Evolutionary conservation across 2,888 invertebrate species (phyloP).

Genomic region (Mycalesis mineus): DNA sequence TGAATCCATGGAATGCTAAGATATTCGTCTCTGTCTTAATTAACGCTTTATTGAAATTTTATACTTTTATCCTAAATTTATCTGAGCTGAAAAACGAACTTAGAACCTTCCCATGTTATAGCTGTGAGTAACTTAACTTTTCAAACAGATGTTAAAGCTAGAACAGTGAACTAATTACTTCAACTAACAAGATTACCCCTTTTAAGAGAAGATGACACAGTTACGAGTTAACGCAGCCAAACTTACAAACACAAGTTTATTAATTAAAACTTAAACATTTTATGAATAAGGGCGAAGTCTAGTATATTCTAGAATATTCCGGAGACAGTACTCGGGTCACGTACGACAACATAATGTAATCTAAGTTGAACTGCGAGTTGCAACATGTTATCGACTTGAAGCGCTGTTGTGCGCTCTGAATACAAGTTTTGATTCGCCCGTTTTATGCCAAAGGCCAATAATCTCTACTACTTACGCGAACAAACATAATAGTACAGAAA

Average conservation of each 20-base stretch:
- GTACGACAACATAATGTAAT: constrained; percentile 22
- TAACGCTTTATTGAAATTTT: too few species aligned
- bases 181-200: constrained; percentile 4
- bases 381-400: constrained; percentile 18
- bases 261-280: constrained; percentile 18
- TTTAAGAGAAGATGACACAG: neutral
- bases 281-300: constrained; percentile 7
- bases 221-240: neutral
- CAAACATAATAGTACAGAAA: too few species aligned
- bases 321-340: constrained; percentile 24
- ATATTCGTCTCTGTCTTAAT: too few species aligned
- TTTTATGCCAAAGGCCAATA: neutral
- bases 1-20: too few species aligned
- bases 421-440: neutral
- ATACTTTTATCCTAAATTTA: too few species aligned
- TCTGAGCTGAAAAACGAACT: too few species aligned
- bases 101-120: too few species aligned
- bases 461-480: too few species aligned
- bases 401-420: neutral
- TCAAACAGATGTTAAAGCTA: too few species aligned
- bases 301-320: constrained; percentile 4
- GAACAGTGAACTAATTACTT: neutral
- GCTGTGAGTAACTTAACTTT: too few species aligned
- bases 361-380: constrained; percentile 24
- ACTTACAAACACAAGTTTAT: constrained; percentile 12